These are phyloP conservation scores for Tokudaia tokunoshimensis DNA, from an alignment of 2,797 vertebrate species.

Conservation along the genomic window DNA sequence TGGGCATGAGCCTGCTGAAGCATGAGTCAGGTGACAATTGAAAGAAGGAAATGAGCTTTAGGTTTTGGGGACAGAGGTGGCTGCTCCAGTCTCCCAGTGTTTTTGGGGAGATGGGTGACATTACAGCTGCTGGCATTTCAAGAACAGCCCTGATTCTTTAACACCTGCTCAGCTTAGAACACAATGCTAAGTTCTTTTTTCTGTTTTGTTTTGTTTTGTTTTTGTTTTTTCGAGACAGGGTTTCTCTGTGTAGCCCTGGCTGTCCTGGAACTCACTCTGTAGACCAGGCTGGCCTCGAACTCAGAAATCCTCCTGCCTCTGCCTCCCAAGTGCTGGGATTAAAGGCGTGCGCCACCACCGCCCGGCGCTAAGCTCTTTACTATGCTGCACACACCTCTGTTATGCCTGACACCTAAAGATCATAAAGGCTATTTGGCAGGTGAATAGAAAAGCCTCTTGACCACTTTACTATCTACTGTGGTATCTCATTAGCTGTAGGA, in stretches of 20 bases:
- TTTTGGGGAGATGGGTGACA: not conserved
- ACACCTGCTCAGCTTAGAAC: not conserved
- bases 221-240: too few species aligned
- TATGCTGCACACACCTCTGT: too few species aligned
- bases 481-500: not conserved
- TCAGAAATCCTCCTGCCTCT: too few species aligned
- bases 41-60: too few species aligned
- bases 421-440: not conserved
- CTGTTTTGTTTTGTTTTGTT: too few species aligned
- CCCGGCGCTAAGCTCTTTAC: not conserved
- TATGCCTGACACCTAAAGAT: not conserved
- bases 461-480: not conserved
- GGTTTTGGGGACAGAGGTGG: not conserved
- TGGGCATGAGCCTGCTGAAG: not conserved
- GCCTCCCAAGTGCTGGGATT: too few species aligned
- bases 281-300: too few species aligned
- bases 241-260: too few species aligned
- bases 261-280: too few species aligned
- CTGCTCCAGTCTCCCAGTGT: not conserved
- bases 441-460: not conserved
- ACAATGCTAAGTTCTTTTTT: not conserved
- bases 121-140: not conserved
- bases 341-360: too few species aligned
- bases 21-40: not conserved
- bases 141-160: constrained; percentile 14